phyloP scores from a whole-genome alignment of 2,797 vertebrate genomes.

The Sebastes trivittatus region DNA sequence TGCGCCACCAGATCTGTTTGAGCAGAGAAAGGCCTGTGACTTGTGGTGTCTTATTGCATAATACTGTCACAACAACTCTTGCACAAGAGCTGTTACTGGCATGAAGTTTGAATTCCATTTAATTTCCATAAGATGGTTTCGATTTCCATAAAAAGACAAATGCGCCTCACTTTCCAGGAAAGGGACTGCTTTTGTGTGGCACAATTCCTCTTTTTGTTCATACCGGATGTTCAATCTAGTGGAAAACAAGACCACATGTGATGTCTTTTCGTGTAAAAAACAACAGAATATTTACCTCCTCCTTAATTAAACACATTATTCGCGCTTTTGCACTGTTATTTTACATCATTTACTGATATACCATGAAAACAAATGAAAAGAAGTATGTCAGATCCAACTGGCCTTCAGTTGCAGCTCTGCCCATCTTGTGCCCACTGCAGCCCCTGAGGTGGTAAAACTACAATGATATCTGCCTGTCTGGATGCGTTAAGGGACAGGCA shows the following conservation, averaged over 20 bases:
- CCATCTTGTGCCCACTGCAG: not conserved
- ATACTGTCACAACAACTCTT: not conserved
- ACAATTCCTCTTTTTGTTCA: not conserved
- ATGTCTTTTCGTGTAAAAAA: not conserved
- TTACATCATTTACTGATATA: not conserved
- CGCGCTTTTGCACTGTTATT: not conserved
- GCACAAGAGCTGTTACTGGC: not conserved
- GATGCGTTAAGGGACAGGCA: conserved; percentile 16
- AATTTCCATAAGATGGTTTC: not conserved
- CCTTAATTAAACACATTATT: not conserved
- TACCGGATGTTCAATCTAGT: not conserved
- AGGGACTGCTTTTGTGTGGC: not conserved
- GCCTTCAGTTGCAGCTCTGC: not conserved
- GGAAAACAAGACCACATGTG: not conserved
- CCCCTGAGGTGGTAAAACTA: conserved; percentile 25
- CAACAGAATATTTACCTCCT: not conserved
- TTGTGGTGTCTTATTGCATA: not conserved
- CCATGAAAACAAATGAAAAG: not conserved
- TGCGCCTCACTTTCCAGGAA: not conserved
- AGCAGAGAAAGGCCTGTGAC: not conserved
- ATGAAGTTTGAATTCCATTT: not conserved
- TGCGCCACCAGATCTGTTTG: not conserved
- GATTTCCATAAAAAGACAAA: not conserved
- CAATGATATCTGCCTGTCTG: conserved; percentile 38
- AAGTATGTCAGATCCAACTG: conserved; percentile 1